Conservation (phyloP, 2,888 invertebrate species). For the Stenodema calcarata region DNA sequence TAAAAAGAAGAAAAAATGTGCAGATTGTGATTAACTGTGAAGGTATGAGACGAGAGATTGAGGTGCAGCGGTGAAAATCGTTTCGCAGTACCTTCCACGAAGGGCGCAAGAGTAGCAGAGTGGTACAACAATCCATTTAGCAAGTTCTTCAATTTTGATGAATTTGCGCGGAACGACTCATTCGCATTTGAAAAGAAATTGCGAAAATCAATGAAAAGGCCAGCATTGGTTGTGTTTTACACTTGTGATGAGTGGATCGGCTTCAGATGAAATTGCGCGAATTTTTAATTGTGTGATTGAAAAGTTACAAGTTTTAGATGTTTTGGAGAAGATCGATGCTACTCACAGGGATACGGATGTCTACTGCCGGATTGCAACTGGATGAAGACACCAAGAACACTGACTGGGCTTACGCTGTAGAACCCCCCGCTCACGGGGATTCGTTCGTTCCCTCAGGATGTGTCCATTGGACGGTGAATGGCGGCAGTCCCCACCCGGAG, state of each 20-base stretch:
- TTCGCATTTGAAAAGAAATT: not conserved
- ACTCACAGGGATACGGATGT: constrained; percentile 28
- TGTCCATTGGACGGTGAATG: not conserved
- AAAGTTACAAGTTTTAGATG: not conserved
- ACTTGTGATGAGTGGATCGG: not conserved
- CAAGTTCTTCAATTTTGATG: not conserved
- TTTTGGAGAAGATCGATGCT: not conserved
- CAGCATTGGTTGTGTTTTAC: not conserved
- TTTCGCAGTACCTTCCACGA: constrained; percentile 13
- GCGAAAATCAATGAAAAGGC: not conserved
- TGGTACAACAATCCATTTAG: constrained; percentile 21
- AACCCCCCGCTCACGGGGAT: not conserved
- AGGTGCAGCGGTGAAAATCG: not conserved
- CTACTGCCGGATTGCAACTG: constrained; percentile 32
- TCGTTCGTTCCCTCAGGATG: not conserved
- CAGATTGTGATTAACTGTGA: too few species aligned
- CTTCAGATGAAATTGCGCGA: not conserved
- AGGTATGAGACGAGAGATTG: not conserved
- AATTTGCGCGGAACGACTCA: not conserved
- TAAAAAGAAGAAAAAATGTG: too few species aligned
- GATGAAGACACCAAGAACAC: constrained; percentile 24
- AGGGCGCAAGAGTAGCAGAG: not conserved
- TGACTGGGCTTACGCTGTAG: not conserved
- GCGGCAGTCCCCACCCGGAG: not conserved
- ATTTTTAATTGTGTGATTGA: not conserved